Percentiles rank a stretch among this genome's conserved stretches.
Evolutionary conservation across 2,797 vertebrate genomes (phyloP).

Genomic region (Lacerta viridis): DNA sequence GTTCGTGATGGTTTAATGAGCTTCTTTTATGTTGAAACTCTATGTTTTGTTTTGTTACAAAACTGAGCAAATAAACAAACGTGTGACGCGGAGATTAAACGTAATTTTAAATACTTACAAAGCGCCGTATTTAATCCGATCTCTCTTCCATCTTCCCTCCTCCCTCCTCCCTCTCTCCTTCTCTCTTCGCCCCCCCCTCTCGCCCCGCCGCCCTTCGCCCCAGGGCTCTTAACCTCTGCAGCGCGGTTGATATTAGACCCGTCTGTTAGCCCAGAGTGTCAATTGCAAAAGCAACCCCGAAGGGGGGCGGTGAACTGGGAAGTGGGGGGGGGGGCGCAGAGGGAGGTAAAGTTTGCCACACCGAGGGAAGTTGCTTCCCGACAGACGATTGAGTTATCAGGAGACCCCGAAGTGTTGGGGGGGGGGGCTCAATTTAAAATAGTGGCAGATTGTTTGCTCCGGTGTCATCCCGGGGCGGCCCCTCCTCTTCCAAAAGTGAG

Average conservation of each 20-base stretch:
- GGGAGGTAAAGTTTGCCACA: conserved; percentile 6
- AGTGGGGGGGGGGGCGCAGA: neutral
- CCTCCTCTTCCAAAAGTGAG: neutral
- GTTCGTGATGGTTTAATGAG: neutral
- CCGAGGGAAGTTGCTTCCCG: neutral
- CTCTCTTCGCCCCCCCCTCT: neutral
- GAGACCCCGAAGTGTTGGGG: neutral
- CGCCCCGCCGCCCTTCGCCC: conserved; percentile 12
- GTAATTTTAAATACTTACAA: conserved; percentile 42
- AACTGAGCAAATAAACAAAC: neutral
- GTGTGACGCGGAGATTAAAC: conserved; percentile 5
- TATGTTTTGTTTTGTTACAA: no score
- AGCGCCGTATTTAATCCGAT: conserved; percentile 21
- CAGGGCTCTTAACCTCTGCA: conserved; percentile 37
- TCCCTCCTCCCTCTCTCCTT: neutral
- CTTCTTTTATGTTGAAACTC: neutral
- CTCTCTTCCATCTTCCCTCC: neutral
- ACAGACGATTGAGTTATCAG: neutral
- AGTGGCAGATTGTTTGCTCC: neutral
- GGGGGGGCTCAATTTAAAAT: neutral
- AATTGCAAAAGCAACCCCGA: conserved; percentile 27
- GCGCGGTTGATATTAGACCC: conserved; percentile 42
- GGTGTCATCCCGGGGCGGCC: no score
- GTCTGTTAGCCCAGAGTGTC: conserved; percentile 45
- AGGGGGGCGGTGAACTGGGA: neutral